Conservation (phyloP, 2,888 invertebrate species). For the Macrosoma leucophasiata region DNA sequence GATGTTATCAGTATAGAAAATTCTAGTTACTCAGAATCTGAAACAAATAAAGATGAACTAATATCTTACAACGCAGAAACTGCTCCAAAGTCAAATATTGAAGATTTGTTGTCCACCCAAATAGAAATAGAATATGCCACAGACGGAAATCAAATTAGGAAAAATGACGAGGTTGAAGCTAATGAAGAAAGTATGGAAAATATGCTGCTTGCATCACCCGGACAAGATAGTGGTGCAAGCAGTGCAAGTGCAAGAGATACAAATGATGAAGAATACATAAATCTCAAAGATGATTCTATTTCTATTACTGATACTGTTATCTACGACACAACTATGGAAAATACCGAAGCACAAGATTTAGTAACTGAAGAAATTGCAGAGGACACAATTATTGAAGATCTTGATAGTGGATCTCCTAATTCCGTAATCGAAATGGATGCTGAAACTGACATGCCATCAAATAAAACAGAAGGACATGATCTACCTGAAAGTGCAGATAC, state of each 20-base stretch:
- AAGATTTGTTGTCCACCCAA: constrained; percentile 19
- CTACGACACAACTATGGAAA: no score
- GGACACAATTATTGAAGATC: no score
- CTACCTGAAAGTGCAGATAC: constrained; percentile 3
- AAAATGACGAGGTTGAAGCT: constrained; percentile 28
- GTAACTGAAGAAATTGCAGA: constrained; percentile 2
- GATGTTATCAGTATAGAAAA: constrained; percentile 65
- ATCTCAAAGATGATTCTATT: constrained; percentile 36
- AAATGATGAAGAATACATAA: constrained; percentile 26
- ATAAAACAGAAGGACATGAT: background rate
- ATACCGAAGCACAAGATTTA: constrained; percentile 1
- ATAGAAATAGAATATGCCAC: constrained; percentile 29
- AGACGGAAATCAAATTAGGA: constrained; percentile 4
- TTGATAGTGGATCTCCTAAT: no score
- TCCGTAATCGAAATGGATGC: no score
- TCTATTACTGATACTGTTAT: constrained; percentile 1
- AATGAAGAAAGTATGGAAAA: constrained; percentile 39
- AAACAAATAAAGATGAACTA: constrained; percentile 29
- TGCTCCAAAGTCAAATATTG: constrained; percentile 14
- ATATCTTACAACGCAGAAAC: background rate
- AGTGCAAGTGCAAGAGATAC: constrained; percentile 10
- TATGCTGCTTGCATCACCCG: constrained; percentile 48
- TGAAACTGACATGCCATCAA: no score
- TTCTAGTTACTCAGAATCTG: constrained; percentile 60
- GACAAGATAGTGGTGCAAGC: constrained; percentile 34